These are phyloP conservation scores for Dolomedes plantarius DNA, from an alignment of 2,888 invertebrate species.

Conservation along the genomic window DNA sequence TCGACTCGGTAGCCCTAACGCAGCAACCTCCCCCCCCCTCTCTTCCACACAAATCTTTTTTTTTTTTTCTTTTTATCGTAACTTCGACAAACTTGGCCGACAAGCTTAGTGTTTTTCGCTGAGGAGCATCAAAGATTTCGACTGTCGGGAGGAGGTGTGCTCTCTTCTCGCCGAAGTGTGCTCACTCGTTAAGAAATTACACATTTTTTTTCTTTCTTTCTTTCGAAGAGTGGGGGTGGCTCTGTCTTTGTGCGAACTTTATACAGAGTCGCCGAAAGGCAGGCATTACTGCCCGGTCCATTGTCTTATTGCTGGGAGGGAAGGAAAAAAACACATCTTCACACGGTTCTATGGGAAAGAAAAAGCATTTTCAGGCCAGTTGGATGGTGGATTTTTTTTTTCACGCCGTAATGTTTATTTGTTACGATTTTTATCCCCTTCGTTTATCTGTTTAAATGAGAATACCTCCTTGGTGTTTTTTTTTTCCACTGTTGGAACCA, in stretches of 20 bases:
- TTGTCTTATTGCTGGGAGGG: neutral
- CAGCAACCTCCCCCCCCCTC: neutral
- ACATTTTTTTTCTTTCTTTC: neutral
- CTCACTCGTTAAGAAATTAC: conserved; percentile 5
- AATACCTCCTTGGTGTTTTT: no score
- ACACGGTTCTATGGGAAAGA: neutral
- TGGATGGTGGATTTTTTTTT: no score
- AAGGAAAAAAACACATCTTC: neutral
- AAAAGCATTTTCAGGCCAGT: no score
- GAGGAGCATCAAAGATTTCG: neutral
- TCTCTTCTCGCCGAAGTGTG: neutral
- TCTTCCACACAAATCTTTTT: neutral
- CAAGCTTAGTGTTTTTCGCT: conserved; percentile 42
- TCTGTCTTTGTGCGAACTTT: neutral
- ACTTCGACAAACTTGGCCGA: neutral
- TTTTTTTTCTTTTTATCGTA: neutral
- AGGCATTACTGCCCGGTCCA: conserved; percentile 7
- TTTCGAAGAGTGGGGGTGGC: neutral
- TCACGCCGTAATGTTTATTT: no score
- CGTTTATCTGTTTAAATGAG: no score
- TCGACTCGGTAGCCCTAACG: conserved; percentile 53
- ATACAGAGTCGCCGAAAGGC: neutral
- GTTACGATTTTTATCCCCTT: no score
- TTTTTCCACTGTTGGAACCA: no score
- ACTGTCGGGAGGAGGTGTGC: neutral